A percentile compares a stretch with the other conserved stretches of the same genome.
phyloP scores from a whole-genome alignment of 2,113 vertebrate genomes.

The Gobiocypris rarus region DNA sequence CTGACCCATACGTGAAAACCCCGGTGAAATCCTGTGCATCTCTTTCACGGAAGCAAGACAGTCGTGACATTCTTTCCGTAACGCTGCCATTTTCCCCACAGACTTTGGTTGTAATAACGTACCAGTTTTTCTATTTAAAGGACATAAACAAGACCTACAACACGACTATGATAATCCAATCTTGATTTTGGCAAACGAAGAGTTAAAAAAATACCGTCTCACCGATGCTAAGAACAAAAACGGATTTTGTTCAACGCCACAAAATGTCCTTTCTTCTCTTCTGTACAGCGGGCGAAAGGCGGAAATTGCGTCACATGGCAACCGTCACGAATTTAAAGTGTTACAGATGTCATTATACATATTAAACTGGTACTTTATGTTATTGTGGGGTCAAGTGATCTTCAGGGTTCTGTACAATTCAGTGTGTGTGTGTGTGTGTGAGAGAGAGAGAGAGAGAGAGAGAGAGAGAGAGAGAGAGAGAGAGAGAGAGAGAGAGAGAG shows the following conservation, averaged over 20 bases:
- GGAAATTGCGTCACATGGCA: neutral
- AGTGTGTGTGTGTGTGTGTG: too few relatives aligned
- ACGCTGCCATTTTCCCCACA: neutral
- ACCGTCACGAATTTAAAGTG: neutral
- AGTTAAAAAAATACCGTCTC: neutral
- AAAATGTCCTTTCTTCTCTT: constrained; percentile 9
- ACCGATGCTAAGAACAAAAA: neutral
- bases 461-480: too few relatives aligned
- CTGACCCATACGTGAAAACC: too few relatives aligned
- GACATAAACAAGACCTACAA: neutral
- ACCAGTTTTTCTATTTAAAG: too few relatives aligned
- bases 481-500: too few relatives aligned
- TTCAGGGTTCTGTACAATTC: too few relatives aligned
- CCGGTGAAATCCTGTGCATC: neutral
- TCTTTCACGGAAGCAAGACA: neutral
- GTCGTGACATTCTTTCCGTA: too few relatives aligned
- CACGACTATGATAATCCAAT: too few relatives aligned
- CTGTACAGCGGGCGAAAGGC: neutral
- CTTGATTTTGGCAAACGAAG: neutral
- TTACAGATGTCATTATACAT: neutral
- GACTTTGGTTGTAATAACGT: too few relatives aligned
- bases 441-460: too few relatives aligned
- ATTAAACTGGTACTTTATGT: neutral
- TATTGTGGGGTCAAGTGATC: neutral
- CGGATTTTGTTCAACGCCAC: neutral